phyloP scores from a whole-genome alignment of 2,888 invertebrate species.

The Drosophila kanekoi region DNA sequence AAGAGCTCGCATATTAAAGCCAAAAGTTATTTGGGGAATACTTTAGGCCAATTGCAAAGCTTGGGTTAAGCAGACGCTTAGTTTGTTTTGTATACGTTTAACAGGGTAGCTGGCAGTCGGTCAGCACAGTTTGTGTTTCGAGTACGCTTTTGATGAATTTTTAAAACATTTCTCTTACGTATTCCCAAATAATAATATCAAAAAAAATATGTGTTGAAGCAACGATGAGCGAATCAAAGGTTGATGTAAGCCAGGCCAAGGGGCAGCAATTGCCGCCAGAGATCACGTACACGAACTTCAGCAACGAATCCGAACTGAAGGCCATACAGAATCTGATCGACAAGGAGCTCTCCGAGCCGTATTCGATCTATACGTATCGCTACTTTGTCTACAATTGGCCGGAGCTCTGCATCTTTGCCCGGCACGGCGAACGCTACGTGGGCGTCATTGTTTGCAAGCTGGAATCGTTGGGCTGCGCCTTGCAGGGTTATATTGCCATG shows the following conservation, averaged over 20 bases:
- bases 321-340: slow-evolving; percentile 48
- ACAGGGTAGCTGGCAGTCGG: slow-evolving; percentile 1
- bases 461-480: slow-evolving; percentile 4
- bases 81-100: neutral
- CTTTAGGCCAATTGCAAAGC: no score
- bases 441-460: slow-evolving; percentile 66
- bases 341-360: slow-evolving; percentile 64
- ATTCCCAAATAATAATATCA: neutral
- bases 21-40: no score
- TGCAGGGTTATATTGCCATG: slow-evolving; percentile 68
- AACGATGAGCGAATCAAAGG: slow-evolving; percentile 27
- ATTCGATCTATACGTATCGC: slow-evolving; percentile 72
- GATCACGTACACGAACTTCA: slow-evolving; percentile 39
- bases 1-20: no score
- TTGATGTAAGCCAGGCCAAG: neutral
- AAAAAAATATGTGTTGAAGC: slow-evolving; percentile 7
- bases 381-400: slow-evolving; percentile 74
- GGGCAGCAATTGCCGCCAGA: slow-evolving; percentile 80
- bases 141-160: neutral
- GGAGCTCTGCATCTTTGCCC: slow-evolving; percentile 60
- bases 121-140: slow-evolving; percentile 5
- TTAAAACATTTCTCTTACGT: neutral
- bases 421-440: slow-evolving; percentile 53
- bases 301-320: slow-evolving; percentile 47
- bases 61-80: no score